Conservation (phyloP, 2,888 invertebrate species). For the Tachina grossa region DNA sequence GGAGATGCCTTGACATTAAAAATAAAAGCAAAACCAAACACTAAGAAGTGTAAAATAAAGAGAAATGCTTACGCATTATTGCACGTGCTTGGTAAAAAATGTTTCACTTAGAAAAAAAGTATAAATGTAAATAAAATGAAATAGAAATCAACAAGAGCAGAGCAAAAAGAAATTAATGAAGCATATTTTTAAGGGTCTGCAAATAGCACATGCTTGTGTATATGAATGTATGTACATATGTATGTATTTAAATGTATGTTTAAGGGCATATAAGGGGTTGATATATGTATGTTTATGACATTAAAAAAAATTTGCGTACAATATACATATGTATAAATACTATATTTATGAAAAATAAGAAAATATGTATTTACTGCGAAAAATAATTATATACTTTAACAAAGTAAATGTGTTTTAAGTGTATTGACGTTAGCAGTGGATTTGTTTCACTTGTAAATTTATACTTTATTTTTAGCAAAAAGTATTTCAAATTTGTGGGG, state of each 20-base stretch:
- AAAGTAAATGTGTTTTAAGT: too few relatives aligned
- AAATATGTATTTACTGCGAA: too few relatives aligned
- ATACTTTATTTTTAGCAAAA: too few relatives aligned
- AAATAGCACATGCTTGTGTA: conserved; percentile 2
- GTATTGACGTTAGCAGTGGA: too few relatives aligned
- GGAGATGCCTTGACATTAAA: conserved; percentile 37
- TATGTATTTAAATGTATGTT: too few relatives aligned
- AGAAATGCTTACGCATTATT: background rate
- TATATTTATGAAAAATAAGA: too few relatives aligned
- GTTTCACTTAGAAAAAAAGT: background rate
- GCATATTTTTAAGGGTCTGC: conserved; percentile 35
- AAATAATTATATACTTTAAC: too few relatives aligned
- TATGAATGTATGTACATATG: background rate
- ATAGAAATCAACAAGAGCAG: background rate
- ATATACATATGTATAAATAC: too few relatives aligned
- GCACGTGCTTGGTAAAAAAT: conserved; percentile 31
- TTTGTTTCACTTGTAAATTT: too few relatives aligned
- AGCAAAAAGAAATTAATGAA: conserved; percentile 27
- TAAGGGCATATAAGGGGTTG: too few relatives aligned
- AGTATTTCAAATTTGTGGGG: too few relatives aligned
- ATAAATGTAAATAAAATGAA: background rate
- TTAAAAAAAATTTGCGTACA: too few relatives aligned
- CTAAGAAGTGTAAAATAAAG: conserved; percentile 19
- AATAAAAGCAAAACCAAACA: background rate
- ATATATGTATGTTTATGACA: background rate